A percentile compares a stretch with the other conserved stretches of the same genome.
Evolutionary conservation across 2,888 invertebrate genomes (phyloP).

Genomic region (Xanthostigma xanthostigma): DNA sequence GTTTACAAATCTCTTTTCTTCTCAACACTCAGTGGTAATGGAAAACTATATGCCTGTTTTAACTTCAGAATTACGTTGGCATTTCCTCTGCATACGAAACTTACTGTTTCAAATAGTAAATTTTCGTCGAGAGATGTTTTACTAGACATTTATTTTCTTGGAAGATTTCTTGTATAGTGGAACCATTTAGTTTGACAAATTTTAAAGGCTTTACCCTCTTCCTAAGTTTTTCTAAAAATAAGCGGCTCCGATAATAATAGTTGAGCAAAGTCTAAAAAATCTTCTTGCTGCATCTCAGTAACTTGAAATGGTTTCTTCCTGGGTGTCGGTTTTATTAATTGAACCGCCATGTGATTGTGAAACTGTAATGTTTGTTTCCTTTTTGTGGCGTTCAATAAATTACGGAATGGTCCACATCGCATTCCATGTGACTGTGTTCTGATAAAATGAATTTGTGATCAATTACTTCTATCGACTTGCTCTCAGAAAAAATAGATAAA

Average conservation of each 20-base stretch:
- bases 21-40: too few relatives aligned
- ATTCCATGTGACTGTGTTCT: slow-evolving; percentile 15
- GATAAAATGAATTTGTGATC: slow-evolving; percentile 14
- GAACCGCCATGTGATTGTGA: slow-evolving; percentile 2
- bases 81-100: neutral
- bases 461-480: slow-evolving; percentile 9
- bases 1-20: too few relatives aligned
- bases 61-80: neutral
- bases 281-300: neutral
- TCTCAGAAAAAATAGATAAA: slow-evolving; percentile 6
- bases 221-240: slow-evolving; percentile 2
- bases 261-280: slow-evolving; percentile 2
- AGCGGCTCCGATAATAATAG: neutral
- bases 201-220: slow-evolving; percentile 1
- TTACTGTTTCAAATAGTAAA: neutral
- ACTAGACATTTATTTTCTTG: slow-evolving; percentile 3
- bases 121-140: slow-evolving; percentile 6
- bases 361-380: neutral
- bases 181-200: slow-evolving; percentile 1
- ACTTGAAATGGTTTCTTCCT: slow-evolving; percentile 1
- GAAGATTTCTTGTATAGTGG: slow-evolving; percentile 4
- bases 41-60: neutral
- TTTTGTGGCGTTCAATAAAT: slow-evolving; percentile 12
- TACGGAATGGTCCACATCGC: slow-evolving; percentile 12
- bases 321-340: slow-evolving; percentile 2